Percentiles rank a stretch among this genome's conserved stretches.
These are phyloP conservation scores for Amazona vittata DNA, from an alignment of 2,113 vertebrate genomes.

Conservation along the genomic window DNA sequence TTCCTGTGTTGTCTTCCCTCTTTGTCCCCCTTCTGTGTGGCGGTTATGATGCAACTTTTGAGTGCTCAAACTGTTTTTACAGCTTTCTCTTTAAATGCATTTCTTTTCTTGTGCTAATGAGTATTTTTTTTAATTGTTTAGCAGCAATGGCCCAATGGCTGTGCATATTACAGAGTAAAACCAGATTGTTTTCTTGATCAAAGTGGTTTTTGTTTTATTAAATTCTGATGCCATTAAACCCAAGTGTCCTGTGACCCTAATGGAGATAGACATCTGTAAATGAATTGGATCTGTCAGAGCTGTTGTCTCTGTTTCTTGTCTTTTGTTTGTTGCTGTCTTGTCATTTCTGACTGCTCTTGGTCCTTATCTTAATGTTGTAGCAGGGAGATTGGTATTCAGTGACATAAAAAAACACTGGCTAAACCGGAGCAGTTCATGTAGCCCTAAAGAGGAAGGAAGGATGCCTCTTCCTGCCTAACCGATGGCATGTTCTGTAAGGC, in stretches of 20 bases:
- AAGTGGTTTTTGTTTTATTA: neutral
- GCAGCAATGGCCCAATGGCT: neutral
- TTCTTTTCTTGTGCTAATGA: neutral
- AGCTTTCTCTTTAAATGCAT: neutral
- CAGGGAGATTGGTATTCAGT: neutral
- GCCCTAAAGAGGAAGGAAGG: constrained; percentile 63
- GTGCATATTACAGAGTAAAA: neutral
- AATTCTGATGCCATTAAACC: neutral
- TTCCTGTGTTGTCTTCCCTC: constrained; percentile 26
- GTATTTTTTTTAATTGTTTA: neutral
- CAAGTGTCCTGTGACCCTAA: neutral
- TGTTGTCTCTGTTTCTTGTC: neutral
- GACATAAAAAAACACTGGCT: neutral
- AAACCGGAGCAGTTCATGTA: neutral
- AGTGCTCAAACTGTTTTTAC: neutral
- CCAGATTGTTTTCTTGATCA: neutral
- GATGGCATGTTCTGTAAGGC: neutral
- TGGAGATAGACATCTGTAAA: fast-evolving
- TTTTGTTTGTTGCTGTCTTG: neutral
- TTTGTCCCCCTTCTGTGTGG: neutral
- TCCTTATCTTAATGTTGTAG: neutral
- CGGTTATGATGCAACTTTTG: constrained; percentile 34
- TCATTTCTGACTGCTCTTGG: fast-evolving
- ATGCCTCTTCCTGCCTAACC: constrained; percentile 63
- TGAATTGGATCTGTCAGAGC: neutral